phyloP scores from a whole-genome alignment of 1,140 invertebrate species.

The Magallana ariakensis region DNA sequence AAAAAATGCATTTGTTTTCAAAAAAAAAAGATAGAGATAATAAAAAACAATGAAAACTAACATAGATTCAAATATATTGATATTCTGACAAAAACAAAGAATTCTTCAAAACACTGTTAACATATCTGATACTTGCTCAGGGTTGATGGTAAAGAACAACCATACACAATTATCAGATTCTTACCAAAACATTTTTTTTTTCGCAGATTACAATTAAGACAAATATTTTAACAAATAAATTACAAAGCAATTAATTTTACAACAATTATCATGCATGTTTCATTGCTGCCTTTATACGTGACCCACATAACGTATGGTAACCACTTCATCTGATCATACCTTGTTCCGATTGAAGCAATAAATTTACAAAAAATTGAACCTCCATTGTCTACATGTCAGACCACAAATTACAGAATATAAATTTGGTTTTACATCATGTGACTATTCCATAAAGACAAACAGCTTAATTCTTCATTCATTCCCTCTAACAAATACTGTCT shows the following conservation, averaged over 20 bases:
- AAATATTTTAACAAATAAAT: conserved; percentile 3
- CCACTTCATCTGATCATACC: neutral
- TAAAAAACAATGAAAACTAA: neutral
- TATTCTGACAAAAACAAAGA: neutral
- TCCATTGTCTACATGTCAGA: too few relatives aligned
- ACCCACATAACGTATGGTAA: neutral
- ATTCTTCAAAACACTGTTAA: neutral
- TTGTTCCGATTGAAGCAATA: neutral
- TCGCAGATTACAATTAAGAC: neutral
- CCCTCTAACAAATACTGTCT: neutral
- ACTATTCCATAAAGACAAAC: conserved; percentile 22
- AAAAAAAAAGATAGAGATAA: neutral
- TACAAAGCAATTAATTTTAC: conserved; percentile 1
- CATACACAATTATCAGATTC: too few relatives aligned
- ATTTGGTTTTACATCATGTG: conserved; percentile 13
- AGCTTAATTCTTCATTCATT: neutral
- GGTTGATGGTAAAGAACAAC: neutral
- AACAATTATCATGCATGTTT: conserved; percentile 2
- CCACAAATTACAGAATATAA: neutral
- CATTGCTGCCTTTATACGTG: conserved; percentile 27
- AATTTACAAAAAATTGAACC: neutral
- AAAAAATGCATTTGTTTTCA: neutral
- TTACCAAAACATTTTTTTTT: neutral
- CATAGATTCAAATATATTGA: neutral
- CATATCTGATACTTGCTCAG: neutral